Base-by-base conservation (phyloP, 2,113 vertebrate genomes). In the Brachionichthys hirsutus region DNA sequence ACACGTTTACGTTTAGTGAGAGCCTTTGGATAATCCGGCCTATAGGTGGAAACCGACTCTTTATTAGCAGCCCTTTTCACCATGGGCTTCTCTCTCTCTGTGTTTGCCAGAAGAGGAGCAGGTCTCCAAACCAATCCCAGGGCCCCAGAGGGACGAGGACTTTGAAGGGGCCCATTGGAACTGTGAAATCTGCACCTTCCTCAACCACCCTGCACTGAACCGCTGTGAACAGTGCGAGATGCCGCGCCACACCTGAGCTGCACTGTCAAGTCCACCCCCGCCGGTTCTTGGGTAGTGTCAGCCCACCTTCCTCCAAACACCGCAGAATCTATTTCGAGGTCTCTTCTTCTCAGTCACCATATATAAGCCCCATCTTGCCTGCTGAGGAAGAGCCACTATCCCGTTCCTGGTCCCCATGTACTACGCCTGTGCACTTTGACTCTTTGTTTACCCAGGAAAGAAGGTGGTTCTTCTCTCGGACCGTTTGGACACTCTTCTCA, bases 211-310 rank as follows among this genome's bases (percentile, higher is more conserved):
- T 35, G 97, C 97, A 47, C 93, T 99, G 67, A 97, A 98, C 85
- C 97, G 97, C 87, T 99, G 97, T 84, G 97, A 99, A 90, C 94
- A 98, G 84, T 99, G 97, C 56, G 97, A 99, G 88, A 98, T 99
- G 96, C 97, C 97, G 0, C 93, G 95, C 86, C 96, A 94, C 89
- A 95, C 94, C 88, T 98, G 95, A 99, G 86, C 55, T 64, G 72
- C 22, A 38, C 76, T 76, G 77, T 62, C 36, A 40, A 20, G 56
- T 70, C 48, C 52, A 2, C 24, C 75, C 56, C 60, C 35, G 15
- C 70, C 52, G 86, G 16, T 79, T 84, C 85, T 84, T 80, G 73
- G 73, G 64, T 69, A 50, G 34, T 62, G 62, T 73, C 61, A 78
- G 46, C 65, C 42, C 54, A 16, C 15, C 64, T n/a, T n/a, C 67